phyloP scores from a whole-genome alignment of 2,888 invertebrate genomes.

The Lycocerus yunnanus region DNA sequence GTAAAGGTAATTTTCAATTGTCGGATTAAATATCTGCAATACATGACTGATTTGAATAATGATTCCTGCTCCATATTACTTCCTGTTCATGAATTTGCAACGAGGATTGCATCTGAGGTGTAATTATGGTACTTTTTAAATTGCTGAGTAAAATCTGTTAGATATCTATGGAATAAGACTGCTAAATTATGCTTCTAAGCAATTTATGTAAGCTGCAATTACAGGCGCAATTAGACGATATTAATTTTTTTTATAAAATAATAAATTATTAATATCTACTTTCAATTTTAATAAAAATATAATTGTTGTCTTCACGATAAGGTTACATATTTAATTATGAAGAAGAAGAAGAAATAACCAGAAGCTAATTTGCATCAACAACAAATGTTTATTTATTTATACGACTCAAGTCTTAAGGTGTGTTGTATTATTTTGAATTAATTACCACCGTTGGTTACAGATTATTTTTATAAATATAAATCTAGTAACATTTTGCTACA shows the following conservation, averaged over 20 bases:
- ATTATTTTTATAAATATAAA: not conserved
- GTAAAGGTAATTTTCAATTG: not conserved
- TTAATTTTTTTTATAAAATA: not conserved
- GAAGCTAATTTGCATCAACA: not conserved
- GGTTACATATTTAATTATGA: not conserved
- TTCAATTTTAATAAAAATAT: not conserved
- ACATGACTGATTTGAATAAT: not conserved
- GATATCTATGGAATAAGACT: not conserved
- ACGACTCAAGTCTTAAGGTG: not conserved
- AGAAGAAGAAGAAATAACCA: not conserved
- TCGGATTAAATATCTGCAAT: not conserved
- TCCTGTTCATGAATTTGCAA: constrained; percentile 15
- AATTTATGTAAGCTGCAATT: constrained; percentile 8
- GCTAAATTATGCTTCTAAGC: constrained; percentile 7
- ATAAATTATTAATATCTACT: not conserved
- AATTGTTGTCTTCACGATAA: not conserved
- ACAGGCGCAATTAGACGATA: constrained; percentile 7
- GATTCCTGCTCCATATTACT: constrained; percentile 1
- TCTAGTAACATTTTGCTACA: not conserved
- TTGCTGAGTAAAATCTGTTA: constrained; percentile 1
- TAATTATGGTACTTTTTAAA: constrained; percentile 21
- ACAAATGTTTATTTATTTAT: constrained; percentile 3
- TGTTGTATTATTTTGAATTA: constrained; percentile 3
- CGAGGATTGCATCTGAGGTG: constrained; percentile 12
- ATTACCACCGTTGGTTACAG: not conserved